These are phyloP conservation scores for Triops cancriformis DNA, from an alignment of 1,140 invertebrate genomes.

Conservation along the genomic window DNA sequence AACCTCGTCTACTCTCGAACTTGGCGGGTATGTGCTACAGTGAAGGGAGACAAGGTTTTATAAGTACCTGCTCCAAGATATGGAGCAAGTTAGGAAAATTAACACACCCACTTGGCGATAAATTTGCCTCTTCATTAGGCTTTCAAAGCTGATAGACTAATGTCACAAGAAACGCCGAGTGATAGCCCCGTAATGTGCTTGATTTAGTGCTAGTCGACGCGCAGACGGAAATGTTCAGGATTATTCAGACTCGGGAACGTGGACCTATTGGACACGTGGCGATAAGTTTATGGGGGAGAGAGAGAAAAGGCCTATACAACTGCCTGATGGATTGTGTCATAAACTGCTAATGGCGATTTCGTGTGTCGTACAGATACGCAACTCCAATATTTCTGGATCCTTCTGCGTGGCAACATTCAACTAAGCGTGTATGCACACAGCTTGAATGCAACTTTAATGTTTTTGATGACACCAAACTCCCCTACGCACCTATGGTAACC, in stretches of 20 bases:
- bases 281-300: background rate
- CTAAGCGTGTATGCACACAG: background rate
- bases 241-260: background rate
- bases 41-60: background rate
- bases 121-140: background rate
- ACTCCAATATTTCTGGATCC: background rate
- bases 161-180: background rate
- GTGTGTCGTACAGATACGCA: background rate
- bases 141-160: background rate
- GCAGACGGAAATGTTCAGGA: background rate
- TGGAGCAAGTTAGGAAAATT: background rate
- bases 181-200: background rate
- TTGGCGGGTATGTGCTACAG: too few relatives aligned
- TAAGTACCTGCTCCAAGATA: background rate
- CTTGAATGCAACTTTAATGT: background rate
- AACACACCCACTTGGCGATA: background rate
- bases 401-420: background rate
- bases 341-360: conserved; percentile 7
- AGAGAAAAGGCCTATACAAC: background rate
- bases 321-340: conserved; percentile 5
- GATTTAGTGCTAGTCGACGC: background rate
- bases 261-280: background rate
- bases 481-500: background rate
- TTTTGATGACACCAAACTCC: background rate
- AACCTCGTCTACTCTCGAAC: too few relatives aligned